A percentile compares a stretch with the other conserved stretches of the same genome.
These are phyloP conservation scores for Cecropterus lyciades DNA, from an alignment of 1,140 invertebrate species.

Conservation along the genomic window DNA sequence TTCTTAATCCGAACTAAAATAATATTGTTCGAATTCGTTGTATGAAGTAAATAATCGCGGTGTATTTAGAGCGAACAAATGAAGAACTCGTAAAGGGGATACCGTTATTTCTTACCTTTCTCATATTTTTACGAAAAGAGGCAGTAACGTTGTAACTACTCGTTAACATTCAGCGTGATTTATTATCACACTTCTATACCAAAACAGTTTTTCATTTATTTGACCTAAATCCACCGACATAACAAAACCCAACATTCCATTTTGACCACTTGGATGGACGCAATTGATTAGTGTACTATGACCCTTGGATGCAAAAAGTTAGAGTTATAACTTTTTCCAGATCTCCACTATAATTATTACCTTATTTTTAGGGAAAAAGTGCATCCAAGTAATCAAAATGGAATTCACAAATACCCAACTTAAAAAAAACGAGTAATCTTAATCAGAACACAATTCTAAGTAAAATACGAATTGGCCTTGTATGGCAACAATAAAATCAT, in stretches of 20 bases:
- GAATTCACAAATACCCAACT: constrained; percentile 9
- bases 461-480: constrained; percentile 20
- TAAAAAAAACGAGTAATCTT: constrained; percentile 14
- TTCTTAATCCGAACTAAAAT: not conserved
- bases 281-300: not conserved
- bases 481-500: constrained; percentile 29
- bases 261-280: constrained; percentile 6
- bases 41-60: constrained; percentile 2
- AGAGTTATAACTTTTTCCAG: no score
- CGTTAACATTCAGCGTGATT: no score
- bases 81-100: not conserved
- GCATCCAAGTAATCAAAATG: constrained; percentile 4
- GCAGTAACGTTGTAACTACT: no score
- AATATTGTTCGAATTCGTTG: not conserved
- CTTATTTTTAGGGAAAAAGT: not conserved
- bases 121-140: no score
- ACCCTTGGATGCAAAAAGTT: no score
- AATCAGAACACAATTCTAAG: constrained; percentile 25
- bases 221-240: not conserved
- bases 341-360: no score
- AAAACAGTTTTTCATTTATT: not conserved
- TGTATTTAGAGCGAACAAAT: not conserved
- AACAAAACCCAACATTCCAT: not conserved
- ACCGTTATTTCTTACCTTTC: no score
- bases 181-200: no score